Percentiles rank a stretch among this genome's conserved stretches.
Evolutionary conservation across 2,888 invertebrate genomes (phyloP).

Genomic region (Lepidonotus clava): DNA sequence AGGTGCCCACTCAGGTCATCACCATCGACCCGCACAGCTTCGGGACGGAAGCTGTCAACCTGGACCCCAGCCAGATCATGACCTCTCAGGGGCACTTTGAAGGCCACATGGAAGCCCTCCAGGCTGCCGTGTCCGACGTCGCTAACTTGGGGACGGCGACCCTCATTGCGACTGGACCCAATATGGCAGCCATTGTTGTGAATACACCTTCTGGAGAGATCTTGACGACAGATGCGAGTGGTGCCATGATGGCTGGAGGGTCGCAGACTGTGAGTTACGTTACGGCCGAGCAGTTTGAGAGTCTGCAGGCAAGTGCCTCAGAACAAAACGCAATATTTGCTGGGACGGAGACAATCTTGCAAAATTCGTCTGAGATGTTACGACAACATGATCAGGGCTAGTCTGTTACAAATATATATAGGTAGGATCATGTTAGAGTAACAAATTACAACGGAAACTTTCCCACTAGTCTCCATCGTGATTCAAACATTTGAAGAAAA

Average conservation of each 20-base stretch:
- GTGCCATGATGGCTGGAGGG: not conserved
- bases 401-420: no score
- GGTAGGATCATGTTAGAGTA: no score
- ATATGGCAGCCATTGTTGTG: slow-evolving; percentile 41
- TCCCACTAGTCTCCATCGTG: no score
- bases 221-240: not conserved
- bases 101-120: slow-evolving; percentile 31
- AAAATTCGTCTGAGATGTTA: slow-evolving; percentile 12
- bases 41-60: not conserved
- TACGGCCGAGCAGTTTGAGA: slow-evolving; percentile 45
- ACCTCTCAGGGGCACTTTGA: slow-evolving; percentile 7
- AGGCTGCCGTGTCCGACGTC: not conserved
- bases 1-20: slow-evolving; percentile 46
- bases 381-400: slow-evolving; percentile 25
- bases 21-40: slow-evolving; percentile 36
- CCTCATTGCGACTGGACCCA: slow-evolving; percentile 52
- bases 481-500: no score
- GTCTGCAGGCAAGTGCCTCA: slow-evolving; percentile 25
- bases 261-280: slow-evolving; percentile 10
- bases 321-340: slow-evolving; percentile 7
- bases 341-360: not conserved
- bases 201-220: slow-evolving; percentile 23
- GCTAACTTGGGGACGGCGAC: slow-evolving; percentile 16
- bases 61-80: slow-evolving; percentile 21
- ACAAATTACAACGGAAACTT: no score